Evolutionary conservation across 2,797 vertebrate genomes (phyloP), one percentile per base, ranked within the genome.

Genomic region (Crocidura indochinensis): DNA sequence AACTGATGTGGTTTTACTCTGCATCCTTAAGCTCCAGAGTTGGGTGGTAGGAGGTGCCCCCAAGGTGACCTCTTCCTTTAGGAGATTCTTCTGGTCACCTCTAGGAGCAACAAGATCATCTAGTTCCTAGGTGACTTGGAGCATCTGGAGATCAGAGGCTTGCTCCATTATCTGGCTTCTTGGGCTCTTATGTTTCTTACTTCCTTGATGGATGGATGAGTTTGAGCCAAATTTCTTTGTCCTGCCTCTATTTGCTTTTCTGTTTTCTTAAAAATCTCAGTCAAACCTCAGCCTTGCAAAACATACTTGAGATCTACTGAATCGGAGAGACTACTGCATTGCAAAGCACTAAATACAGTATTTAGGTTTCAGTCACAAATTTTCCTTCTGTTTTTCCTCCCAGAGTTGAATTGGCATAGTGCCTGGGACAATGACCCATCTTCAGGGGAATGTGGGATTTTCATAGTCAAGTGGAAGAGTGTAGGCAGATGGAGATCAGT

Each of bases 191-290:
- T 12, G 0, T 17, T 71, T 87, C 27, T 79, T 44, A 46, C 22
- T 46, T n/a, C 60, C 22, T 65, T 62, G 14, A 20, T 82, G 10
- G 29, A 20, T 72, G n/a, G 29, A 20, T 72, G n/a, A 75, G 6
- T 69, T 69, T 15, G 53, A 31, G 22, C 56, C 81, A 38, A 19
- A 14, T 27, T 72, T 65, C 62, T 81, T 87, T 85, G 47, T 29
- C 84, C 71, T 24, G 53, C 11, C 15, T 67, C 60, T 53, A 1
- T 56, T 75, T 93, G 14, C 27, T 83, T 93, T 73, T 64, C 78
- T 51, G 64, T 49, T 88, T 95, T 90, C 82, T 89, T 22, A n/a
- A 90, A 82, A 91, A 78, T 19, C 26, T 84, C 74, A 67, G 69
- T 46, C 47, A 73, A 77, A 47, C 19, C 68, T 83, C 8, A 46